Conservation (phyloP, 2,113 vertebrate genomes). For the Psilopsiagon aymara region DNA sequence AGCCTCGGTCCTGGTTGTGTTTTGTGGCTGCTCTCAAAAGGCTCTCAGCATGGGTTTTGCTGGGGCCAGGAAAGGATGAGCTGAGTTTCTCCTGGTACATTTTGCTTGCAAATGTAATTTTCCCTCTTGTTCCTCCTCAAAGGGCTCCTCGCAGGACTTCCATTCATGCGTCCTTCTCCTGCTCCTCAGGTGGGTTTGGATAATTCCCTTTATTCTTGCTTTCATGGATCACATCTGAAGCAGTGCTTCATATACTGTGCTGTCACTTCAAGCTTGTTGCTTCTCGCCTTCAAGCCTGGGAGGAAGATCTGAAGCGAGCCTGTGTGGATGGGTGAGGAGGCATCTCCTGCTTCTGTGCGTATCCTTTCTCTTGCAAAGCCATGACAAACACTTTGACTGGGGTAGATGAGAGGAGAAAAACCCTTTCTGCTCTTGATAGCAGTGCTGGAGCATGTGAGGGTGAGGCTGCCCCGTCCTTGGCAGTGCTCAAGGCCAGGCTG, state of each 20-base stretch:
- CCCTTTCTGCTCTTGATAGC: not conserved
- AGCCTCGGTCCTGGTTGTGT: not conserved
- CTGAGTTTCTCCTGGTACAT: not conserved
- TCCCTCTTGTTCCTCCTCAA: not conserved
- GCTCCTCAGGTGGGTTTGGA: not conserved
- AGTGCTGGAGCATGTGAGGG: rapidly evolving
- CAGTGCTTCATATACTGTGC: not conserved
- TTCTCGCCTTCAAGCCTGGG: not conserved
- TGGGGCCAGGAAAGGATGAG: not conserved
- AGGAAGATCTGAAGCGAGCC: not conserved
- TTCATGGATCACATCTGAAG: not conserved
- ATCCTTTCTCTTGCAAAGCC: not conserved
- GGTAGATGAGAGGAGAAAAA: not conserved
- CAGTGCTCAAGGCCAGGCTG: not conserved
- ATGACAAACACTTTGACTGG: rapidly evolving
- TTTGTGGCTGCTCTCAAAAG: not conserved
- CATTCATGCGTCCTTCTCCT: not conserved
- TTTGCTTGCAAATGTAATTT: not conserved
- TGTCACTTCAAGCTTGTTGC: not conserved
- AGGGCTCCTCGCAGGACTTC: not conserved
- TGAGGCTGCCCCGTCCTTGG: not conserved
- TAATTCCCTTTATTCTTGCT: not conserved
- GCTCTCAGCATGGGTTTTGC: not conserved
- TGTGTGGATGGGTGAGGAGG: not conserved
- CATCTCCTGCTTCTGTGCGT: not conserved